Conservation (phyloP, 2,888 invertebrate genomes). For the Cloeon dipterum region DNA sequence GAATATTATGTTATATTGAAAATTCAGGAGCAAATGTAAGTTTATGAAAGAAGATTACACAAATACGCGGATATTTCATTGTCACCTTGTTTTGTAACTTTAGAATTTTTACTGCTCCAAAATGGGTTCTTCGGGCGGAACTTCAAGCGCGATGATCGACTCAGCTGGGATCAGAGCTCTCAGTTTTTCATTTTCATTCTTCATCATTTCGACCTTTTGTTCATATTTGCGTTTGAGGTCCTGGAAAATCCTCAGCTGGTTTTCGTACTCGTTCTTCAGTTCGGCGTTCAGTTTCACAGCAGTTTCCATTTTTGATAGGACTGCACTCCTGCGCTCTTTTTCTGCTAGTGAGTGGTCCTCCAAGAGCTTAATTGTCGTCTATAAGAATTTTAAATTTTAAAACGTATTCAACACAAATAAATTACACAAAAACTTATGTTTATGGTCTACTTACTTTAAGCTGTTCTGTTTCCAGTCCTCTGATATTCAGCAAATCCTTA, state of each 20-base stretch:
- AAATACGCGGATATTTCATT: no score
- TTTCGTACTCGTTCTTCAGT: constrained; percentile 52
- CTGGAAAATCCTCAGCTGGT: constrained; percentile 48
- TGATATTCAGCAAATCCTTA: constrained; percentile 53
- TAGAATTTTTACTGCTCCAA: not conserved
- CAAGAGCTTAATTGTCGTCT: constrained; percentile 15
- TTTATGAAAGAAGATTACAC: no score
- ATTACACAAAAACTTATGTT: not conserved
- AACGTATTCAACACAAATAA: not conserved
- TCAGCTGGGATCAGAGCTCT: not conserved
- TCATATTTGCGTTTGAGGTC: constrained; percentile 42
- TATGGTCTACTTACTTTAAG: no score
- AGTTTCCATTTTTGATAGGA: constrained; percentile 43
- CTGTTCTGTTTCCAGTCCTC: constrained; percentile 34
- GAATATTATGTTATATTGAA: no score
- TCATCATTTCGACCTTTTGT: constrained; percentile 24
- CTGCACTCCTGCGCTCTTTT: constrained; percentile 40
- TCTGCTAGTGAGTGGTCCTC: constrained; percentile 45
- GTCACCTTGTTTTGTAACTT: no score
- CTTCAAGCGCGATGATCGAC: not conserved
- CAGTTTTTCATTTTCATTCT: not conserved
- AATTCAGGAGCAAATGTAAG: no score
- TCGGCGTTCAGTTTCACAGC: constrained; percentile 51
- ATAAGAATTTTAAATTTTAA: not conserved
- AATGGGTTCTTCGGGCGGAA: not conserved